Base-by-base conservation (phyloP, 2,797 vertebrate genomes). In the Numenius phaeopus region DNA sequence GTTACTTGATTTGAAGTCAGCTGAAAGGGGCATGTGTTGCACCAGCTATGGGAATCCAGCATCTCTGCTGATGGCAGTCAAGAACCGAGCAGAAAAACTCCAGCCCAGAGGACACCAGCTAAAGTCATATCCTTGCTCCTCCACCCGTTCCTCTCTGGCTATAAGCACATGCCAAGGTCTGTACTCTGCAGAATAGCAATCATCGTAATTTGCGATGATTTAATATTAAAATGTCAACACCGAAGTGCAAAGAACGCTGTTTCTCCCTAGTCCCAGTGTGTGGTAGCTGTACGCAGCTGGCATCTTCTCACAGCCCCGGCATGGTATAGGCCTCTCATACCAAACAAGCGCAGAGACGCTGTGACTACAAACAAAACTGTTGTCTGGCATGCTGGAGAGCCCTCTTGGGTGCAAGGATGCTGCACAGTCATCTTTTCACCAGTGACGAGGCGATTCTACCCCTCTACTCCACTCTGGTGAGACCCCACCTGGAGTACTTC, bases 221-320 rank as follows among this genome's bases (percentile, higher is more conserved):
- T 78, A 73, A 73, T 83, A 87, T 83, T 72, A 91, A 91, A 94
- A 90, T 87, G 80, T 90, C 95, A 95, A 34, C 80, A 66, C 55
- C 0, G 0, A 91, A 69, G 62, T 57, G 47, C 70, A 82, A 75
- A 61, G 83, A 91, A 91, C 69, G 67, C 71, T 82, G 20, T 58
- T 91, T 90, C 46, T 95, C 46, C 70, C 37, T 40, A 40, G 21
- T 42, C 85, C 46, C 61, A 49, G 62, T 70, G 39, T 81, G 95
- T 73, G 81, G 82, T 44, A 87, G 73, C 79, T 52, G 8, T 14
- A 47, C 75, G 29, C 40, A 71, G 69, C 64, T 39, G 85, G n/a
- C 49, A 85, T 13, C 59, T 67, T 65, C 44, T 86, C 22, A 20
- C n/a, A 73, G 50, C 21, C 24, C 62, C 1, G 0, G 44, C 26